Evolutionary conservation across 2,888 invertebrate species (phyloP).

Genomic region (Deladenus siricidicola): DNA sequence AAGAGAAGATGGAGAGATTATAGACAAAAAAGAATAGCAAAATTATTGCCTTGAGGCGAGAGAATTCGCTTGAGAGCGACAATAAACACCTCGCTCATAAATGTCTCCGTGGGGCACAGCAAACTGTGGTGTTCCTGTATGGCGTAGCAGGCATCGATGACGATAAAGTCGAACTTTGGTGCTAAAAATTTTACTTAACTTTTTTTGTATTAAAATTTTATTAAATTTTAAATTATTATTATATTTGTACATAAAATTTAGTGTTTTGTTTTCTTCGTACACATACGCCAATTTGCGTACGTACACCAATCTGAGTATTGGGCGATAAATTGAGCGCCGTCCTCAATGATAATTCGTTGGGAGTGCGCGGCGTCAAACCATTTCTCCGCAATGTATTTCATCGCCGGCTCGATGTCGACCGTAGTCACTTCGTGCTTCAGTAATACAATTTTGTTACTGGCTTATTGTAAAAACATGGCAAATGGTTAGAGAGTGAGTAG

Average conservation of each 20-base stretch:
- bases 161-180: slow-evolving; percentile 9
- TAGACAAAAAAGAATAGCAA: no score
- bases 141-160: slow-evolving; percentile 13
- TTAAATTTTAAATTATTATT: neutral
- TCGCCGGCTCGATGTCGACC: slow-evolving; percentile 16
- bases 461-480: no score
- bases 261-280: no score
- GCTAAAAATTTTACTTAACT: neutral
- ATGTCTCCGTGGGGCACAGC: slow-evolving; percentile 10
- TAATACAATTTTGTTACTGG: no score
- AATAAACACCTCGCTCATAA: slow-evolving; percentile 8
- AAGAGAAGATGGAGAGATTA: no score
- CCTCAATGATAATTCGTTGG: slow-evolving; percentile 12
- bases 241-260: no score
- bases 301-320: neutral
- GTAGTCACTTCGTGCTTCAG: slow-evolving; percentile 12
- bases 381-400: slow-evolving; percentile 13
- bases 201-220: neutral
- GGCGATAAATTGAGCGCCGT: slow-evolving; percentile 12
- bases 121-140: neutral
- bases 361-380: slow-evolving; percentile 14
- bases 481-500: no score
- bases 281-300: neutral
- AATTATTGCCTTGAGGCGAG: slow-evolving; percentile 6
- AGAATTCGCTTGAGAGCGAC: slow-evolving; percentile 6